Percentiles rank a stretch among this genome's conserved stretches.
Conservation (phyloP, 2,113 vertebrate genomes). For the Ia io region DNA sequence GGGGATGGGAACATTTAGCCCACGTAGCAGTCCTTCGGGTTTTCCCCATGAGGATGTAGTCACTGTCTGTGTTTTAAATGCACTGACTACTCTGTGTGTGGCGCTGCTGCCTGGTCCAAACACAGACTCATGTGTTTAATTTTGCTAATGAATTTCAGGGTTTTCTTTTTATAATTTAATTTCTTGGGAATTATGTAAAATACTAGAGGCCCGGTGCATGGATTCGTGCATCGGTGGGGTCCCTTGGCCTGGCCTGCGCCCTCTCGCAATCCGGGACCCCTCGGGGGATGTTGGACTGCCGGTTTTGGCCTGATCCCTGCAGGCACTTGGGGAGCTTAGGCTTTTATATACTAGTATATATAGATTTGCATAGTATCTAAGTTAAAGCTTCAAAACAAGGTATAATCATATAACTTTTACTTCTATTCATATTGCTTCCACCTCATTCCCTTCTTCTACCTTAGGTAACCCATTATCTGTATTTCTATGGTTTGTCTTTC, state of each 20-base stretch:
- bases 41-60: background rate
- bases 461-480: background rate
- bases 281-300: too few relatives aligned
- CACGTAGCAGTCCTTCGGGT: background rate
- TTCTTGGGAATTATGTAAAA: conserved; percentile 2
- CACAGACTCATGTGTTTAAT: background rate
- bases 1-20: background rate
- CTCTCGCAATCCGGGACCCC: too few relatives aligned
- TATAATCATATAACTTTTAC: background rate
- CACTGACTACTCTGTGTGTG: background rate
- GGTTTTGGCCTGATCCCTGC: too few relatives aligned
- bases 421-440: background rate
- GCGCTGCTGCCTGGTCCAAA: background rate
- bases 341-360: too few relatives aligned
- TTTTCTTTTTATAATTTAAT: conserved; percentile 10
- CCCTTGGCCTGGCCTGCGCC: too few relatives aligned
- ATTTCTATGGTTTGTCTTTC: background rate
- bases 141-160: background rate
- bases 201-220: too few relatives aligned
- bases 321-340: too few relatives aligned
- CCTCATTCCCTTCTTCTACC: background rate
- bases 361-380: background rate
- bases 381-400: background rate
- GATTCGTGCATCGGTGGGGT: too few relatives aligned
- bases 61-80: background rate